Percentiles rank a stretch among this genome's conserved stretches.
Conservation (phyloP, 2,113 vertebrate species). For the Tylochromis polylepis region DNA sequence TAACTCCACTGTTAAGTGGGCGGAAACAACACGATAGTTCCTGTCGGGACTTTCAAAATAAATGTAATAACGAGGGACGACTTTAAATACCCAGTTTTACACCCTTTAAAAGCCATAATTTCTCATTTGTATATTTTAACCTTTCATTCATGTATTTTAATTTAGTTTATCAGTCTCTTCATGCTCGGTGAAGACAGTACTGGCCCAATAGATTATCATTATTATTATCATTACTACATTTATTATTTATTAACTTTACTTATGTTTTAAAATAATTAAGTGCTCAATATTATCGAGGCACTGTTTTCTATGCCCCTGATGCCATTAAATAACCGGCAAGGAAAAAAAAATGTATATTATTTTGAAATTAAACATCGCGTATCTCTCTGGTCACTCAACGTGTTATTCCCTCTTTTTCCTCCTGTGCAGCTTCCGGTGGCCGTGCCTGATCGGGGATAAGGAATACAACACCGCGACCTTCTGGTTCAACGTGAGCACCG, state of each 20-base stretch:
- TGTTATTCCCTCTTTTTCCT: neutral
- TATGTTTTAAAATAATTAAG: neutral
- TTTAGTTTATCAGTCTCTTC: neutral
- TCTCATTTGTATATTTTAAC: neutral
- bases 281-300: neutral
- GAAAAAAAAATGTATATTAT: neutral
- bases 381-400: neutral
- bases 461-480: constrained; percentile 61
- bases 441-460: neutral
- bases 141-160: neutral
- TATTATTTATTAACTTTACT: neutral
- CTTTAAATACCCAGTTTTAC: neutral
- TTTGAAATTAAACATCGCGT: constrained; percentile 11
- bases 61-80: neutral
- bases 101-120: neutral
- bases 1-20: neutral
- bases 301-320: neutral
- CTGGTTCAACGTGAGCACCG: constrained; percentile 42
- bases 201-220: neutral
- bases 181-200: neutral
- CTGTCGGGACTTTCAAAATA: constrained; percentile 31
- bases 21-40: neutral
- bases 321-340: neutral
- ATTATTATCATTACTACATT: neutral
- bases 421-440: constrained; percentile 51